Percentiles rank a stretch among this genome's conserved stretches.
Evolutionary conservation across 2,888 invertebrate species (phyloP).

Genomic region (Chymomyza caudatula): DNA sequence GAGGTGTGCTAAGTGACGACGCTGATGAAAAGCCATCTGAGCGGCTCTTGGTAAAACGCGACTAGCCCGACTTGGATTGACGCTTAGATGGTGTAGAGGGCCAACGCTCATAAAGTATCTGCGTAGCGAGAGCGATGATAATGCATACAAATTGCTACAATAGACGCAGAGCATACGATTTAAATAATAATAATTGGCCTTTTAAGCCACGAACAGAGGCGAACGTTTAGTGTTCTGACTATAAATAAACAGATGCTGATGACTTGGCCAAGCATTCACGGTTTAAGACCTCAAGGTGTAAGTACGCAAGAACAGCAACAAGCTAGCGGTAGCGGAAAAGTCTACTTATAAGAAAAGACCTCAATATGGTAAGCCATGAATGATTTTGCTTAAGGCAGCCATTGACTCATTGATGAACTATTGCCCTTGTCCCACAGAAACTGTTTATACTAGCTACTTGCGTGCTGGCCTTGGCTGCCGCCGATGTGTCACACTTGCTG

Average conservation of each 20-base stretch:
- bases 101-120: background rate
- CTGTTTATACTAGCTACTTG: conserved; percentile 49
- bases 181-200: conserved; percentile 72
- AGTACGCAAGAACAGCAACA: conserved; percentile 22
- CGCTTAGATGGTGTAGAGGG: background rate
- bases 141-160: conserved; percentile 32
- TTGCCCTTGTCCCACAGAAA: conserved; percentile 40
- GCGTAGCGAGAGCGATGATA: conserved; percentile 9
- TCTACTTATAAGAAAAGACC: background rate
- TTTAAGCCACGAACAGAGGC: conserved; percentile 54
- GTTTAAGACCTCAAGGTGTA: conserved; percentile 60
- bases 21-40: conserved; percentile 46
- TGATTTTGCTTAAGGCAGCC: conserved; percentile 2
- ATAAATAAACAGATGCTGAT: conserved; percentile 59
- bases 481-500: conserved; percentile 68
- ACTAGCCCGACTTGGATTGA: conserved; percentile 20
- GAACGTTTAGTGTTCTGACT: conserved; percentile 59
- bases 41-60: conserved; percentile 12
- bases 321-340: conserved; percentile 44
- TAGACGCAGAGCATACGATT: conserved; percentile 43
- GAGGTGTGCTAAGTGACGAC: conserved; percentile 39
- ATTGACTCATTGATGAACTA: background rate
- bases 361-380: conserved; percentile 2
- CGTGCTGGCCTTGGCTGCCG: conserved; percentile 45
- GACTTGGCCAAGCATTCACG: conserved; percentile 52